Percentiles rank a stretch among this genome's conserved stretches.
Conservation (phyloP, 2,797 vertebrate species). For the Heterohyrax brucei region DNA sequence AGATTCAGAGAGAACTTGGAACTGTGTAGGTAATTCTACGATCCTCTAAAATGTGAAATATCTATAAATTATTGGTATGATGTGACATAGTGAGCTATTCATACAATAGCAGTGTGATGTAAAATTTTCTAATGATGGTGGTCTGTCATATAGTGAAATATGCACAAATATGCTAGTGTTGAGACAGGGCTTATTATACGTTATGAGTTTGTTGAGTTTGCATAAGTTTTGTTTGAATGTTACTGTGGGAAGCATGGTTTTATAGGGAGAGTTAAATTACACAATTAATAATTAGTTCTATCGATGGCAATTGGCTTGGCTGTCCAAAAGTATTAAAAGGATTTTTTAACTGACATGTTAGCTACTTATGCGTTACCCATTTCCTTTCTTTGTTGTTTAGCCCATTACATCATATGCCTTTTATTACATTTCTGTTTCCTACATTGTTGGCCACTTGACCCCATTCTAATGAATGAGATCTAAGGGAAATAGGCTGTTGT, state of each 20-base stretch:
- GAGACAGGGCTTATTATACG: not conserved
- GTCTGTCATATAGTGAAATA: constrained; percentile 26
- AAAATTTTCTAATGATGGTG: constrained; percentile 42
- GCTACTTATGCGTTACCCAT: not conserved
- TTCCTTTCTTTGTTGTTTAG: not conserved
- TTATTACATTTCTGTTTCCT: not conserved
- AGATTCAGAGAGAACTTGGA: constrained; percentile 55
- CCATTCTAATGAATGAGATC: not conserved
- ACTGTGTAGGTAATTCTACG: not conserved
- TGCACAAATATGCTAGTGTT: constrained; percentile 1
- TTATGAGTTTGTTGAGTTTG: not conserved
- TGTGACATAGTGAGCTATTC: not conserved
- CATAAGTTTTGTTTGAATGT: not conserved
- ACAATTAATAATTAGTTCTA: not conserved
- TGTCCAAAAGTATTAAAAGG: not conserved
- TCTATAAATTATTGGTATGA: constrained; percentile 34
- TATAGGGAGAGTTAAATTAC: not conserved
- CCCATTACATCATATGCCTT: not conserved
- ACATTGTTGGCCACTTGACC: not conserved
- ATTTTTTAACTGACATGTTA: not conserved
- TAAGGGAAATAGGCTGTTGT: not conserved
- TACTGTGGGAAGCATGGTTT: not conserved
- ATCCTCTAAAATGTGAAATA: constrained; percentile 64
- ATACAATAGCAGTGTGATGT: not conserved
- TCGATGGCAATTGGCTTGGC: not conserved